phyloP scores from a whole-genome alignment of 2,113 vertebrate genomes.

The Mesoclemmys tuberculata region DNA sequence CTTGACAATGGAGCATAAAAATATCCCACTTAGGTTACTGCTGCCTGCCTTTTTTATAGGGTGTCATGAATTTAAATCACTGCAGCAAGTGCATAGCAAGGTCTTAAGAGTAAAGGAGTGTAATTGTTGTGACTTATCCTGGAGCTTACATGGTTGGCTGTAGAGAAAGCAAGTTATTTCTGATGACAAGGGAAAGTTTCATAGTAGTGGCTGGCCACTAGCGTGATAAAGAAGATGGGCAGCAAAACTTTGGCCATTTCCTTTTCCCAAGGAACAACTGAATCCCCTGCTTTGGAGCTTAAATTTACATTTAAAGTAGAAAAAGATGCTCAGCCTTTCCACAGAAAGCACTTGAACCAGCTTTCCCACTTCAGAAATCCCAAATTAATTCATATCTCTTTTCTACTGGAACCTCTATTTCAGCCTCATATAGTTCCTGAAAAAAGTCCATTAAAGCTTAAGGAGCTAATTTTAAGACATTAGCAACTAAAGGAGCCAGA shows the following conservation, averaged over 20 bases:
- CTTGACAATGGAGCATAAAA: neutral
- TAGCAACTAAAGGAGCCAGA: neutral
- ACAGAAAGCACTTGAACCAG: neutral
- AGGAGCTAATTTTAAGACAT: neutral
- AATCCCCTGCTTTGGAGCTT: neutral
- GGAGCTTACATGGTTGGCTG: neutral
- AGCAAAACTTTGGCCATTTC: neutral
- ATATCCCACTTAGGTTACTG: neutral
- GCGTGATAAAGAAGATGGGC: neutral
- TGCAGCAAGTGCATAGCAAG: neutral
- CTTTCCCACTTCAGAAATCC: slow-evolving; percentile 20
- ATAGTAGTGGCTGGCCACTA: neutral
- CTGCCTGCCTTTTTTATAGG: neutral
- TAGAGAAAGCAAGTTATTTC: neutral
- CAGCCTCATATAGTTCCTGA: neutral
- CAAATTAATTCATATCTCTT: neutral
- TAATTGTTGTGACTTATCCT: neutral
- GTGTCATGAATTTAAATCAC: neutral
- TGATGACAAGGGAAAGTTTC: neutral
- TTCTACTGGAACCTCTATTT: neutral
- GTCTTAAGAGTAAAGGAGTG: fast-evolving
- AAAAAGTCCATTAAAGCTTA: neutral
- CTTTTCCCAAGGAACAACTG: neutral
- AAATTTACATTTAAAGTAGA: neutral
- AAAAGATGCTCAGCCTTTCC: neutral